Conservation (phyloP, 2,113 vertebrate species). For the Platysteira castanea region DNA sequence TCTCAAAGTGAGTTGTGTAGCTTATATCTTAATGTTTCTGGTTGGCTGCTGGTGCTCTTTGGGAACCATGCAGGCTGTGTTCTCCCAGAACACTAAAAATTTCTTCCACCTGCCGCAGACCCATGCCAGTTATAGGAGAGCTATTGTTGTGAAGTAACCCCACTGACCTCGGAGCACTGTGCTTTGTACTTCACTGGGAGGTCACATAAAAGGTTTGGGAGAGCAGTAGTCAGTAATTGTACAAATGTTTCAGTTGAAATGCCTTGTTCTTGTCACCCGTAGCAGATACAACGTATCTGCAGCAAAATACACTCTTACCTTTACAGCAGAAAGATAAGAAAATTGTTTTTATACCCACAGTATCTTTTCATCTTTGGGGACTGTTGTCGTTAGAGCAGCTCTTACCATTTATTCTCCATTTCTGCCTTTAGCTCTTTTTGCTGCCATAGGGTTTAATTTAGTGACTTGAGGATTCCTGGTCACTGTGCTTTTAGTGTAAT, state of each 20-base stretch:
- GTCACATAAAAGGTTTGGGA: constrained; percentile 28
- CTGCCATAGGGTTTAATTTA: neutral
- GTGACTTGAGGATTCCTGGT: neutral
- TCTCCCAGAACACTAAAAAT: constrained; percentile 32
- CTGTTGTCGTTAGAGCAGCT: neutral
- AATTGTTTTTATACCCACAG: neutral
- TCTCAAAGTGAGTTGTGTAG: neutral
- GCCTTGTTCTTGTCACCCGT: neutral
- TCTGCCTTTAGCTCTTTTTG: neutral
- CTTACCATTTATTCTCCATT: neutral
- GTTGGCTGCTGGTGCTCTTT: constrained; percentile 27
- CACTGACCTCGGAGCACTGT: neutral
- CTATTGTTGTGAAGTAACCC: constrained; percentile 43
- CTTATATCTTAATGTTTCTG: constrained; percentile 14
- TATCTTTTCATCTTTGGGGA: neutral
- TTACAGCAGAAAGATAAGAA: neutral
- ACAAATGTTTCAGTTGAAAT: neutral
- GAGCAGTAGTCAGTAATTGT: constrained; percentile 17
- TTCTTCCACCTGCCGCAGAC: constrained; percentile 44
- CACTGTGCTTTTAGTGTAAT: neutral
- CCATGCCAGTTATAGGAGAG: neutral
- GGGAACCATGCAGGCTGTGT: constrained; percentile 13
- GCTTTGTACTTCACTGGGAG: constrained; percentile 11
- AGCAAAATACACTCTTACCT: neutral
- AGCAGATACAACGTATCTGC: neutral